A percentile compares a stretch with the other conserved stretches of the same genome.
Evolutionary conservation across 2,888 invertebrate genomes (phyloP).

Genomic region (Hanleya hanleyi): DNA sequence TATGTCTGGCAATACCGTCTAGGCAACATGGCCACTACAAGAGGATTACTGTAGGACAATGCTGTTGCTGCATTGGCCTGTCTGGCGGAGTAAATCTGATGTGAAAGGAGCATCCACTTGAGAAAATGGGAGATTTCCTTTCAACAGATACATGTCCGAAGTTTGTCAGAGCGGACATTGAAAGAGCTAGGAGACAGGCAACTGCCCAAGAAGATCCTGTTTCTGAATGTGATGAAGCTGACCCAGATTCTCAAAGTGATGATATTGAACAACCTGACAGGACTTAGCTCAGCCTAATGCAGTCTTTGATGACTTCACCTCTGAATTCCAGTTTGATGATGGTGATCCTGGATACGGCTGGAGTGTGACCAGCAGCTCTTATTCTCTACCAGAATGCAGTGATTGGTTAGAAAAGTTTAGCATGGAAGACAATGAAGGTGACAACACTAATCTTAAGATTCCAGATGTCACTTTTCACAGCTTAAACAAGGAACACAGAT

Average conservation of each 20-base stretch:
- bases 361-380: conserved; percentile 7
- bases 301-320: conserved; percentile 10
- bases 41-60: too few species aligned
- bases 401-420: conserved; percentile 23
- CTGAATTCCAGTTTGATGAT: conserved; percentile 41
- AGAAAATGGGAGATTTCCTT: conserved; percentile 29
- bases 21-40: conserved; percentile 34
- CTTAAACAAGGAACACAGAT: conserved; percentile 36
- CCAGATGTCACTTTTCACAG: conserved; percentile 24
- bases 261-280: too few species aligned
- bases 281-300: conserved; percentile 25
- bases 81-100: conserved; percentile 37
- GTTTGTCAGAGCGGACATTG: conserved; percentile 36
- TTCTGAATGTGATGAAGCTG: too few species aligned
- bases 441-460: conserved; percentile 12
- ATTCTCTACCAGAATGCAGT: conserved; percentile 21
- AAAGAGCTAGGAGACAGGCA: conserved; percentile 20
- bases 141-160: too few species aligned
- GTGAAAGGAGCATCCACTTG: conserved; percentile 25
- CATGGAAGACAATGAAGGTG: conserved; percentile 15
- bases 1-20: conserved; percentile 6
- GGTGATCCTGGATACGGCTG: conserved; percentile 39
- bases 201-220: too few species aligned
- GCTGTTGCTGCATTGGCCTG: conserved; percentile 42
- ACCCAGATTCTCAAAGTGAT: too few species aligned